These are phyloP conservation scores for Ochropleura plecta DNA, from an alignment of 2,888 invertebrate genomes.

Conservation along the genomic window DNA sequence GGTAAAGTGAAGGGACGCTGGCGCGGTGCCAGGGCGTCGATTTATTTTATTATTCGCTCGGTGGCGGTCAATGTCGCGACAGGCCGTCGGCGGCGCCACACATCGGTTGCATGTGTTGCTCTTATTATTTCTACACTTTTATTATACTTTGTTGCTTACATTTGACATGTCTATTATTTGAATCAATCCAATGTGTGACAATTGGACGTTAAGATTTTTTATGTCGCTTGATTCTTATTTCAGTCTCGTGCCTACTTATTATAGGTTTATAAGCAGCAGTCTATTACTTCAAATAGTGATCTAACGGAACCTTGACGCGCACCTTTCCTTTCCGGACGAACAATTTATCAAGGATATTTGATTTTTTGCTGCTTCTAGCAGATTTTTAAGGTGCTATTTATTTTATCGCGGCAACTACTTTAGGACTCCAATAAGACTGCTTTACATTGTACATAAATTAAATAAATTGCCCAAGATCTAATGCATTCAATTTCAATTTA, in stretches of 20 bases:
- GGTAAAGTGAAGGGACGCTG: slow-evolving; percentile 87
- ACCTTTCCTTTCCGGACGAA: slow-evolving; percentile 62
- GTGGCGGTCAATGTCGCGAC: slow-evolving; percentile 90
- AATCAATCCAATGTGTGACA: slow-evolving; percentile 35
- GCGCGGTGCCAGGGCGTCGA: slow-evolving; percentile 86
- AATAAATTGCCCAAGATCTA: slow-evolving; percentile 29
- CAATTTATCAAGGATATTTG: slow-evolving; percentile 63
- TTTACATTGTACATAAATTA: slow-evolving; percentile 15
- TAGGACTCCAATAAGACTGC: slow-evolving; percentile 10
- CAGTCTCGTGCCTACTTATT: slow-evolving; percentile 13
- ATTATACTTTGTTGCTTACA: slow-evolving; percentile 56
- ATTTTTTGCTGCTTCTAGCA: slow-evolving; percentile 30
- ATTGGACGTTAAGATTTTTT: not conserved
- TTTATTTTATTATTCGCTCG: slow-evolving; percentile 88
- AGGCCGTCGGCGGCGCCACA: slow-evolving; percentile 80
- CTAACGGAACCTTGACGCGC: slow-evolving; percentile 59
- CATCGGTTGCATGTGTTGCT: slow-evolving; percentile 83
- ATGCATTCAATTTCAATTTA: slow-evolving; percentile 43
- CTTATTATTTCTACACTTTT: slow-evolving; percentile 75
- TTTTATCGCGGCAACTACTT: slow-evolving; percentile 7
- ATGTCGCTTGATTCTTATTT: slow-evolving; percentile 1
- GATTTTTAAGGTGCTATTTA: slow-evolving; percentile 22
- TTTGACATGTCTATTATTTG: slow-evolving; percentile 45
- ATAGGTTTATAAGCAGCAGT: slow-evolving; percentile 11
- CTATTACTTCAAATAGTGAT: slow-evolving; percentile 49